Evolutionary conservation across 1,140 invertebrate species (phyloP).

Genomic region (Brachionus asplanchnoidis): DNA sequence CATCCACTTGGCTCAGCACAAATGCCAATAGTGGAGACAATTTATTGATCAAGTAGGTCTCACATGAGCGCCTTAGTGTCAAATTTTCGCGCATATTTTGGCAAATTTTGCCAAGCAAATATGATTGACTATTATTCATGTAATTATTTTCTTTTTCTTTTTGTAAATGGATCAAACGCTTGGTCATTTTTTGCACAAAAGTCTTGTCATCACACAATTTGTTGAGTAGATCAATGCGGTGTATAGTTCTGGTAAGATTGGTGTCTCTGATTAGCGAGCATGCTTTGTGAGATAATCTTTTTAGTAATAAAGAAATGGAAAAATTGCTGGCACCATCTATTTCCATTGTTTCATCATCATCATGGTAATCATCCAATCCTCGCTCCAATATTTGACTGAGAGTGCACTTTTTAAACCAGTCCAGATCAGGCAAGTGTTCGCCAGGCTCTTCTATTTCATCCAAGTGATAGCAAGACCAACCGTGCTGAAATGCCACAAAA

Average conservation of each 20-base stretch:
- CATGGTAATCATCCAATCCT: not conserved
- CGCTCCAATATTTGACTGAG: not conserved
- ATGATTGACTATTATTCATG: not conserved
- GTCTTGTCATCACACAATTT: not conserved
- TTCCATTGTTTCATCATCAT: not conserved
- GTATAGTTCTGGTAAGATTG: conserved; percentile 12
- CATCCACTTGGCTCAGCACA: not conserved
- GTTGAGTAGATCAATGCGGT: not conserved
- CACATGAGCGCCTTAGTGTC: not conserved
- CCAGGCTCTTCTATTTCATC: conserved; percentile 11
- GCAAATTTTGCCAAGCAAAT: not conserved
- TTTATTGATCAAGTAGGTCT: not conserved
- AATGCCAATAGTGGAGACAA: not conserved
- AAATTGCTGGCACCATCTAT: not conserved
- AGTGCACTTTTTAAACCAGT: not conserved
- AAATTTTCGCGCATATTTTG: not conserved
- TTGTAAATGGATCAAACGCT: conserved; percentile 18
- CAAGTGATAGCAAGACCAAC: conserved; percentile 38
- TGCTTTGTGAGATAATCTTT: not conserved
- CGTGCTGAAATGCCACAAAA: conserved; percentile 49
- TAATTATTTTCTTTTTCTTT: not conserved
- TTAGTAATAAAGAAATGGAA: not conserved
- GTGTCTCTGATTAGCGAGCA: conserved; percentile 30
- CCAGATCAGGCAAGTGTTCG: not conserved
- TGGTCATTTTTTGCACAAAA: not conserved